phyloP scores from a whole-genome alignment of 2,113 vertebrate species.

The Eulemur rufifrons region DNA sequence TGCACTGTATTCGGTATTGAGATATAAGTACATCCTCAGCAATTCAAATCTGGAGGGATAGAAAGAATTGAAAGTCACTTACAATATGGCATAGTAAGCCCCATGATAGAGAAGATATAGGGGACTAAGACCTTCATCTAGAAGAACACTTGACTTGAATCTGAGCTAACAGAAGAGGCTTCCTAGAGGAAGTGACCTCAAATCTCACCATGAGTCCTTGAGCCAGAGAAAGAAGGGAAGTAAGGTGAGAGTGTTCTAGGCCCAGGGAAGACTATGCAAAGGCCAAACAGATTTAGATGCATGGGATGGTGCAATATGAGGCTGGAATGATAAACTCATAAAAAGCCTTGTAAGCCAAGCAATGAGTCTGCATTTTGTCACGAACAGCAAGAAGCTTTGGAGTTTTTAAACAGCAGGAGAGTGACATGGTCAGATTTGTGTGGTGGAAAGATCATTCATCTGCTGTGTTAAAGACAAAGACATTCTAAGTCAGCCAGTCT shows the following conservation, averaged over 20 bases:
- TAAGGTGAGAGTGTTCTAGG: neutral
- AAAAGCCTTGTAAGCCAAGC: neutral
- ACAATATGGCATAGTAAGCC: neutral
- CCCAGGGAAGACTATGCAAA: neutral
- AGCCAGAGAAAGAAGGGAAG: neutral
- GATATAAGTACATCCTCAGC: neutral
- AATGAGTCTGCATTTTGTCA: neutral
- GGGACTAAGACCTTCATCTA: neutral
- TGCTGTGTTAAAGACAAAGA: neutral
- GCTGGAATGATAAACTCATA: neutral
- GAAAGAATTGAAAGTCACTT: conserved; percentile 28
- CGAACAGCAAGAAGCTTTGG: neutral
- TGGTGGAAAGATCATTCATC: neutral
- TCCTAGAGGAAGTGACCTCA: neutral
- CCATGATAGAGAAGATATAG: neutral
- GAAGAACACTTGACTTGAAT: neutral
- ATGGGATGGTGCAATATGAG: neutral
- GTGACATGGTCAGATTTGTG: neutral
- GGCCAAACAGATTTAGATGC: neutral
- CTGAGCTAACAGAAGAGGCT: neutral
- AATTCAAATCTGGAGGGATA: neutral
- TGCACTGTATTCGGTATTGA: neutral
- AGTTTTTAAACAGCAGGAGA: neutral
- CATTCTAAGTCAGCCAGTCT: neutral
- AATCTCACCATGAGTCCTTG: neutral